Conservation (phyloP, 1,140 invertebrate genomes). For the Apolygus lucorum region DNA sequence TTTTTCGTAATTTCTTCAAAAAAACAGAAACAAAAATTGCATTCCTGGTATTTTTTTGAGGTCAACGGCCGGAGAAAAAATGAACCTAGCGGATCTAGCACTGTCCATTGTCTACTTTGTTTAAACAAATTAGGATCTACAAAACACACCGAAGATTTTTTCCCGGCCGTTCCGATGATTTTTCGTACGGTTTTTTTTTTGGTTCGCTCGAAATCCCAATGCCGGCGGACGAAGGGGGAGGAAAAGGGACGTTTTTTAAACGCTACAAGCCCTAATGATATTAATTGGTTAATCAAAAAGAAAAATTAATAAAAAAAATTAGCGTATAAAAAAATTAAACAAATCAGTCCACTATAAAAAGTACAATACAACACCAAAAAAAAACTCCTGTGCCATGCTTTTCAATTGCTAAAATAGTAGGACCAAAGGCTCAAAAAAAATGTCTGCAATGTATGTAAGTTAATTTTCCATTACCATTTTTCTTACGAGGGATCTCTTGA, state of each 20-base stretch:
- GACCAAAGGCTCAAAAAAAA: slow-evolving; percentile 23
- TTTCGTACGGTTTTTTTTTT: background rate
- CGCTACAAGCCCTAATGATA: background rate
- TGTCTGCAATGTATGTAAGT: slow-evolving; percentile 30
- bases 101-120: slow-evolving; percentile 29
- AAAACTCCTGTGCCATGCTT: slow-evolving; percentile 30
- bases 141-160: slow-evolving; percentile 8
- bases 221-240: background rate
- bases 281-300: background rate
- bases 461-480: slow-evolving; percentile 26
- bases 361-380: slow-evolving; percentile 29
- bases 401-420: slow-evolving; percentile 22
- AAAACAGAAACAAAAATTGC: slow-evolving; percentile 1
- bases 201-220: background rate
- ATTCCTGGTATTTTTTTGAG: background rate
- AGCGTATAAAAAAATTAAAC: slow-evolving; percentile 15
- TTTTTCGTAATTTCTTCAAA: background rate
- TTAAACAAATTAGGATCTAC: slow-evolving; percentile 17
- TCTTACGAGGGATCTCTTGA: slow-evolving; percentile 24
- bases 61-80: slow-evolving; percentile 27
- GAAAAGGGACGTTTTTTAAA: background rate
- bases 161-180: slow-evolving; percentile 21
- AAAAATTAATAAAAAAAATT: slow-evolving; percentile 13
- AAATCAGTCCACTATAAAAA: slow-evolving; percentile 14
- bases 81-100: slow-evolving; percentile 27